Evolutionary conservation across 37 sponge, comb jelly and placozoan species (phyloP), one percentile per base, ranked within the genome.

Genomic region (Halichondria panicea): DNA sequence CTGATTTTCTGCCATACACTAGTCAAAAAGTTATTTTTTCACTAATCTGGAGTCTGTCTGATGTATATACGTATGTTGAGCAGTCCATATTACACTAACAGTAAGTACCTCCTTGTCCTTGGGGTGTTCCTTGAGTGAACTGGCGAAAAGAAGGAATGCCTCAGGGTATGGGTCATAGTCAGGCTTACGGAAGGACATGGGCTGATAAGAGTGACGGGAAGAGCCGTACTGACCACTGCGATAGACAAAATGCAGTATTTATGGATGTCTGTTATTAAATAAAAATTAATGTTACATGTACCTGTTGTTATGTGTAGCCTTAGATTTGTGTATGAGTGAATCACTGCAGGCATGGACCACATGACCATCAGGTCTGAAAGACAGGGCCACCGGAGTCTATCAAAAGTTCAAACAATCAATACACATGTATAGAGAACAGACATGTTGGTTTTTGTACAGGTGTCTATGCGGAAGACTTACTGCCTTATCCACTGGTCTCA

Each of bases 341-440:
- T 90, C 91, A 70, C 91, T 77, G 66, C 68, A 67, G 4, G 91
- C 87, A 52, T 68, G 75, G 42, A 78, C 66, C 46, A 91, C 11
- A 40, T 21, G 27, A 2, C 87, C 91, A 81, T 82, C 88, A 21
- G 71, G 77, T 18, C 70, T 45, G 32, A 85, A 70, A 15, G 91
- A 86, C 32, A 91, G 52, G 4, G 79, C 82, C 6, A 81, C 83
- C 53, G 91, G 91, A 44, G 91, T 73, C 91, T 86, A 62, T 9
- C 55, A 9, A 13, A 30, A 35, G 59, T 46, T 59, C 55, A 79
- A 33, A 30, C 30, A 83, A 46, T 18, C 13, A 42, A 43, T 43
- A 21, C 38, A 64, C 4, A 15, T 27, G 15, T 27, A 35, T 7
- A 6, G 40, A 38, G 22, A 43, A 11, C 5, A 43, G 9, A 21